Evolutionary conservation across 2,888 invertebrate species (phyloP), one percentile per base, ranked within the genome.

Genomic region (Scaptomyza parva): DNA sequence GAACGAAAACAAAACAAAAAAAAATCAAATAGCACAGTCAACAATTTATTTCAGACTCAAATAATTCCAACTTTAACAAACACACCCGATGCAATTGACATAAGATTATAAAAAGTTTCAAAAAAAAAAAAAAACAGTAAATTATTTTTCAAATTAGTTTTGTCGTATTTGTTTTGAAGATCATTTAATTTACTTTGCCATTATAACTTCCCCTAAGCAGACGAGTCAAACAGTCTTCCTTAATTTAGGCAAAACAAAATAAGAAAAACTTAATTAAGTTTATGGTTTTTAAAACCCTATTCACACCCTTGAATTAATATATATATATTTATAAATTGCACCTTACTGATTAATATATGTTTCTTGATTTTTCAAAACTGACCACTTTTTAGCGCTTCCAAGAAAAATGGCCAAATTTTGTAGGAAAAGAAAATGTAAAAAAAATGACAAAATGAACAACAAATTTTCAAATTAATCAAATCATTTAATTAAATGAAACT

Each of bases 371-470:
- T 76, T 83, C 60, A 65, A 84, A 83, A 83, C 88, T 83, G 86
- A 87, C 78, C 81, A 87, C 77, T 88, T 82, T 89, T 90, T 89
- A 90, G 91, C 91, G 91, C 91, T 91, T 91, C 91, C 91, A 91
- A 81, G 84, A 84, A 85, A 86, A 89, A 90, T 91, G 89, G 91
- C 91, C 91, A 91, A 91, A 91, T 91, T 90, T 89, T 83, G 86
- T 88, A 84, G 81, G 69, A 74, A 63, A 71, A 71, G 58, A 65
- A 57, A 73, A 35, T 30, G 8, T 50, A 70, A 57, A 64, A 64
- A 67, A 67, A 33, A 41, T 58, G 47, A 47, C 48, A 61, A 8
- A 35, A 12, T 12, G 11, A 62, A 48, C 62, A 70, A 68, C 51
- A 57, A 70, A 73, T 63, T 61, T 39, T 52, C 52, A 53, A 55